Evolutionary conservation across 30 jellyfish, hydroid and myxozoan genomes (phyloP).

Genomic region (Cassiopea xamachana): DNA sequence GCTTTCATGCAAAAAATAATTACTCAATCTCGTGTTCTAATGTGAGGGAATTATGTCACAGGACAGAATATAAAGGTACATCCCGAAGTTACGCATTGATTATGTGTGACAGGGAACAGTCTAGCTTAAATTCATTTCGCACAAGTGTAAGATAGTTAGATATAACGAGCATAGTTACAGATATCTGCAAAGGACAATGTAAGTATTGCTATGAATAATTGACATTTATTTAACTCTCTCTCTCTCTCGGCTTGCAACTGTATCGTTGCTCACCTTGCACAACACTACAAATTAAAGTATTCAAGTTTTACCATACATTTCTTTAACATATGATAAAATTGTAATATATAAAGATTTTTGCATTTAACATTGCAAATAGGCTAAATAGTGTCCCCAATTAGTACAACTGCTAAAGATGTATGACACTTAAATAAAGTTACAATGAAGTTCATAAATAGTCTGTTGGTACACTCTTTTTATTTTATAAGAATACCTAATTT

Average conservation of each 20-base stretch:
- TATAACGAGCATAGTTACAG: conserved; percentile 41
- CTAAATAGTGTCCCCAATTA: conserved; percentile 55
- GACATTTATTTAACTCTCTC: neutral
- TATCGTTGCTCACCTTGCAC: too few species aligned
- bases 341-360: too few species aligned
- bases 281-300: too few species aligned
- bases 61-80: too few species aligned
- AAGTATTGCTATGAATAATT: conserved; percentile 30
- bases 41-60: too few species aligned
- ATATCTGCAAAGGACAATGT: conserved; percentile 61
- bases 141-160: conserved; percentile 10
- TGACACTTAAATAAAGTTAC: conserved; percentile 21
- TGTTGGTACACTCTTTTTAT: too few species aligned
- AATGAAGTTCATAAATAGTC: too few species aligned
- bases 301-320: neutral
- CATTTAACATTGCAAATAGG: neutral
- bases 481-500: too few species aligned
- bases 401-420: conserved; percentile 32
- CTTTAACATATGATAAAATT: neutral
- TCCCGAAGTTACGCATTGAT: neutral
- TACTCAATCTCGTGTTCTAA: too few species aligned
- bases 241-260: too few species aligned
- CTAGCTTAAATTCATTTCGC: conserved; percentile 23
- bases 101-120: conserved; percentile 47
- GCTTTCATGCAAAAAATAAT: too few species aligned